These are phyloP conservation scores for Daubentonia madagascariensis DNA, from an alignment of 2,113 vertebrate species.

Conservation along the genomic window DNA sequence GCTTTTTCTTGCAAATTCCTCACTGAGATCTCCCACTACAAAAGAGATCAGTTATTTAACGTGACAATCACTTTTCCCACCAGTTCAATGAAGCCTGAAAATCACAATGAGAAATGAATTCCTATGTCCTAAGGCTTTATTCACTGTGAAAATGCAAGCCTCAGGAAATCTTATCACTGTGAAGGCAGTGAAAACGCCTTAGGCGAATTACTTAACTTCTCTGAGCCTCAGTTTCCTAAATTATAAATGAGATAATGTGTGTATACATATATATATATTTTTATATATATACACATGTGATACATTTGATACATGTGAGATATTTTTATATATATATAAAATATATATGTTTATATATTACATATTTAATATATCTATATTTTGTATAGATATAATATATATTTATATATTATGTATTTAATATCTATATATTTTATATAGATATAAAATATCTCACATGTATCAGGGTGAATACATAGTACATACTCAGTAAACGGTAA, in stretches of 20 bases:
- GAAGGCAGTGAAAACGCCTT: not conserved
- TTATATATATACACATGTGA: not conserved
- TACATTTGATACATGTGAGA: too few relatives aligned
- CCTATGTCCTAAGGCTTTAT: not conserved
- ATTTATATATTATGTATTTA: too few relatives aligned
- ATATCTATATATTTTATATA: too few relatives aligned
- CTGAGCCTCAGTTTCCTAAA: not conserved
- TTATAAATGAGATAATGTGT: not conserved
- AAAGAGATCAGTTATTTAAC: not conserved
- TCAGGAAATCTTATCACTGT: not conserved
- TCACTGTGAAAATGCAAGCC: constrained; percentile 13
- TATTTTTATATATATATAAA: too few relatives aligned
- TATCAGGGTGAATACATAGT: not conserved
- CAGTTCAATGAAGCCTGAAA: not conserved
- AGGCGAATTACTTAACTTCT: not conserved
- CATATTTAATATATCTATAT: too few relatives aligned
- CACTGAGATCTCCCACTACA: not conserved
- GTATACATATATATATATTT: fast-evolving
- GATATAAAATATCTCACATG: not conserved
- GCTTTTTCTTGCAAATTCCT: not conserved
- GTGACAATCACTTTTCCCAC: not conserved
- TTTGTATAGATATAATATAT: too few relatives aligned
- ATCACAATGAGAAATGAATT: constrained; percentile 26
- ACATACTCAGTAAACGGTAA: not conserved
- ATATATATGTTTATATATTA: too few relatives aligned